Evolutionary conservation across 2,113 vertebrate genomes (phyloP), one percentile per base, ranked within the genome.

Genomic region (Gavia stellata): DNA sequence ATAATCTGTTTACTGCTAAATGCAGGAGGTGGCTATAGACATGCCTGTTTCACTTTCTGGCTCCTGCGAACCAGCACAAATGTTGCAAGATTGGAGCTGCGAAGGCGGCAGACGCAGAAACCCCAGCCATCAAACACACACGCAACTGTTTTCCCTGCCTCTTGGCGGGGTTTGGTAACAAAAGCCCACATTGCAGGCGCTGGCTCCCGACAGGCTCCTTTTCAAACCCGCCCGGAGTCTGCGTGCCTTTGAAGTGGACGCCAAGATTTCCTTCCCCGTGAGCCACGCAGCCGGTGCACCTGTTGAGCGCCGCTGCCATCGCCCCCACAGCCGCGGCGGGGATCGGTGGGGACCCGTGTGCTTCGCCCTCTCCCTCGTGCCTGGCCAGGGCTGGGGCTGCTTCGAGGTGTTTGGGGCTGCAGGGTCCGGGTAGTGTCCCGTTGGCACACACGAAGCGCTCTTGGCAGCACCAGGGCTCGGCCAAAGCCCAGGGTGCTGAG

Each of bases 101-200:
- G 86, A 94, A 96, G 94, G 95, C 71, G 90, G 96, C 96, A 97
- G 96, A 92, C 92, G 45, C 85, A 24, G 90, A 1, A 70, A 14
- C 63, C 93, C 29, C 94, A 90, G 92, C 94, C 95, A 80, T 70
- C 95, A 63, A 38, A 90, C 94, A 24, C 85, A 59, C 88, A 88
- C 33, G 6, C 92, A 65, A 77, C 28, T 96, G 95, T 95, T 94
- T 91, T 81, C 96, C 66, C 93, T 96, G 93, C 90, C 93, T 96
- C 92, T 78, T 93, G 1, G 10, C n/a, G 3, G 94, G 93, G 90
- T 88, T 95, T 92, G 95, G 55, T 88, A 88, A 97, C 95, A 94
- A 81, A 92, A 96, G 88, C 93, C 96, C 95, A 92, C 75, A 4
- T 29, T 23, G 92, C 93, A 80, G 83, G 83, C 90, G 25, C 86